Conservation (phyloP, 2,113 vertebrate genomes). For the Ptyas mucosa region DNA sequence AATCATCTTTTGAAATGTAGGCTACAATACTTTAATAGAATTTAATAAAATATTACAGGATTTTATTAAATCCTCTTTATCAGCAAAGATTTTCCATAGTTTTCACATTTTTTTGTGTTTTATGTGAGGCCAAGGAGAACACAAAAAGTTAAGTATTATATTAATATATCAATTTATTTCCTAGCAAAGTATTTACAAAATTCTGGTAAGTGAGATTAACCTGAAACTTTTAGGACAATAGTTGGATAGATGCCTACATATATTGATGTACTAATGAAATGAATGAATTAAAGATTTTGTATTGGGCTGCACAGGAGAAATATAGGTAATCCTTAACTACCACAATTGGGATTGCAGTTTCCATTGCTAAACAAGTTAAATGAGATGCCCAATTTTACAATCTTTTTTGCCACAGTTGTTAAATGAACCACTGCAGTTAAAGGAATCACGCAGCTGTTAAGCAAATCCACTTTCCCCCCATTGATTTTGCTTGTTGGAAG, state of each 20-base stretch:
- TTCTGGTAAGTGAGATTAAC: background rate
- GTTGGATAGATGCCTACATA: background rate
- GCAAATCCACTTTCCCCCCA: background rate
- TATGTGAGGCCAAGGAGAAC: background rate
- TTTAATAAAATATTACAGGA: background rate
- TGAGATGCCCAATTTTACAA: background rate
- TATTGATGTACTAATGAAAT: conserved; percentile 11
- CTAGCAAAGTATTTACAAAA: background rate
- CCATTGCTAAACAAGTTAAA: background rate
- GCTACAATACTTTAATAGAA: background rate
- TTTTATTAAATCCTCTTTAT: conserved; percentile 2
- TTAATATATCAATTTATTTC: background rate
- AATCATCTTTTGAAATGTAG: conserved; percentile 25
- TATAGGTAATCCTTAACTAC: background rate
- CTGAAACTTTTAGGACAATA: background rate
- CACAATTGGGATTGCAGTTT: background rate
- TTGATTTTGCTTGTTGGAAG: background rate
- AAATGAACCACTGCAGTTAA: background rate
- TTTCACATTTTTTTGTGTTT: background rate
- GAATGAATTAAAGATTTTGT: conserved; percentile 12
- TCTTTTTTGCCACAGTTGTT: background rate
- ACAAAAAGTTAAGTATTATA: background rate
- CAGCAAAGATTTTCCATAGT: background rate
- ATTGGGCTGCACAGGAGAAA: conserved; percentile 28
- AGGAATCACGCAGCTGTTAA: background rate